These are phyloP conservation scores for Microchrysa polita DNA, from an alignment of 2,888 invertebrate genomes.

Conservation along the genomic window DNA sequence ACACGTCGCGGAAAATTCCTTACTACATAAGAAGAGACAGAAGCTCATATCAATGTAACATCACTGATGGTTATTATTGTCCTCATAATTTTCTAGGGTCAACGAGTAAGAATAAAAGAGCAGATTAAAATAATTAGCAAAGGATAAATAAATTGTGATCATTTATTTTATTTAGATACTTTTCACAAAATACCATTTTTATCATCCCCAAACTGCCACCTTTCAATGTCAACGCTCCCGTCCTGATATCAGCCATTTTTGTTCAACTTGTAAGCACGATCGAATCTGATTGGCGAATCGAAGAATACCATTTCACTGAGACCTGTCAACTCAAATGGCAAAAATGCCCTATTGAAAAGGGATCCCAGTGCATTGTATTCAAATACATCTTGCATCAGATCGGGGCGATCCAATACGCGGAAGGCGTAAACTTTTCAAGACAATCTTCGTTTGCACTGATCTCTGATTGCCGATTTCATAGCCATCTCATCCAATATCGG, in stretches of 20 bases:
- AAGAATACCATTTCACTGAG: conserved; percentile 23
- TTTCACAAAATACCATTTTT: too few relatives aligned
- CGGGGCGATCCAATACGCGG: conserved; percentile 20
- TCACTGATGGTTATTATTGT: too few relatives aligned
- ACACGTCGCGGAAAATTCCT: too few relatives aligned
- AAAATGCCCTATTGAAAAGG: not conserved
- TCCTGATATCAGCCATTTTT: conserved; percentile 36
- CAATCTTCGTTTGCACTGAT: conserved; percentile 1
- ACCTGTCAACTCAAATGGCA: conserved; percentile 20
- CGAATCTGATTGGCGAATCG: too few relatives aligned
- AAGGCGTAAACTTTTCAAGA: conserved; percentile 13
- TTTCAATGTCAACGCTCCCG: not conserved
- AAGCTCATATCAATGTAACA: too few relatives aligned
- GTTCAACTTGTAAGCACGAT: not conserved
- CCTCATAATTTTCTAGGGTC: too few relatives aligned
- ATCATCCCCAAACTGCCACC: too few relatives aligned
- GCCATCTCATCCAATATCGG: conserved; percentile 16
- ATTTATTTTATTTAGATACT: too few relatives aligned
- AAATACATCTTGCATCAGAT: conserved; percentile 27
- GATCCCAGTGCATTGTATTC: conserved; percentile 22
- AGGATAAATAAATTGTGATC: too few relatives aligned
- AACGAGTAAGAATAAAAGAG: too few relatives aligned
- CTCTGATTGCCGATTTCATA: conserved; percentile 2
- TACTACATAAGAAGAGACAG: too few relatives aligned
- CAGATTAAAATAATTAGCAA: too few relatives aligned